Percentiles rank a stretch among this genome's conserved stretches.
These are phyloP conservation scores for Nothobranchius kuhntae DNA, from an alignment of 2,113 vertebrate genomes.

Conservation along the genomic window DNA sequence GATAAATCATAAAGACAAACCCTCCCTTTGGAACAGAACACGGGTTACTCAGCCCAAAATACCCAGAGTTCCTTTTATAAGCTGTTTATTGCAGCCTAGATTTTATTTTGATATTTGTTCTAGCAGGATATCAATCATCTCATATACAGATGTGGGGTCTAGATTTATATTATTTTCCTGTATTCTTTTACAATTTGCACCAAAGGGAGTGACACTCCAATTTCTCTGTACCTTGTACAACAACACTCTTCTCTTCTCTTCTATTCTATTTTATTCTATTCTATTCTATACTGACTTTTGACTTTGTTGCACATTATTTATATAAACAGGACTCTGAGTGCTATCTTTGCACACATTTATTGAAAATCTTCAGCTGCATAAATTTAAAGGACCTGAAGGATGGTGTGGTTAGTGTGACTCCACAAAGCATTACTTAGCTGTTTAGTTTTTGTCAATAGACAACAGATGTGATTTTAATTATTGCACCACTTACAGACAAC, in stretches of 20 bases:
- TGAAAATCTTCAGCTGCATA: not conserved
- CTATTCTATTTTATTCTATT: too few relatives aligned
- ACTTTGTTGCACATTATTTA: too few relatives aligned
- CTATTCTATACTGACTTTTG: too few relatives aligned
- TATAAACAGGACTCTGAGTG: not conserved
- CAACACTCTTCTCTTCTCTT: not conserved
- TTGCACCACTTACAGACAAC: constrained; percentile 53
- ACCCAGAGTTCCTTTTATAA: too few relatives aligned
- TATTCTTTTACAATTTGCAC: too few relatives aligned
- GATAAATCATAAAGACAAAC: not conserved
- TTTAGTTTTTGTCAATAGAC: constrained; percentile 24
- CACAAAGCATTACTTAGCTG: not conserved
- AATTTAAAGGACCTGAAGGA: not conserved
- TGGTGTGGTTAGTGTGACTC: not conserved
- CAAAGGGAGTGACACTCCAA: too few relatives aligned
- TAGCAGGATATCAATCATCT: too few relatives aligned
- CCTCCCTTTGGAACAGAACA: too few relatives aligned
- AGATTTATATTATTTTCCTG: too few relatives aligned
- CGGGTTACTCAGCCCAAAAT: too few relatives aligned
- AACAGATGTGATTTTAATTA: constrained; percentile 77
- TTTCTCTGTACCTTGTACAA: too few relatives aligned
- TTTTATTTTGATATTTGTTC: not conserved
- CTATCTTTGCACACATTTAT: not conserved
- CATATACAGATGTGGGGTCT: too few relatives aligned
- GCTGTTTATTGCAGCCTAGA: not conserved